Evolutionary conservation across 2,888 invertebrate species (phyloP).

Genomic region (Chrysolina americana): DNA sequence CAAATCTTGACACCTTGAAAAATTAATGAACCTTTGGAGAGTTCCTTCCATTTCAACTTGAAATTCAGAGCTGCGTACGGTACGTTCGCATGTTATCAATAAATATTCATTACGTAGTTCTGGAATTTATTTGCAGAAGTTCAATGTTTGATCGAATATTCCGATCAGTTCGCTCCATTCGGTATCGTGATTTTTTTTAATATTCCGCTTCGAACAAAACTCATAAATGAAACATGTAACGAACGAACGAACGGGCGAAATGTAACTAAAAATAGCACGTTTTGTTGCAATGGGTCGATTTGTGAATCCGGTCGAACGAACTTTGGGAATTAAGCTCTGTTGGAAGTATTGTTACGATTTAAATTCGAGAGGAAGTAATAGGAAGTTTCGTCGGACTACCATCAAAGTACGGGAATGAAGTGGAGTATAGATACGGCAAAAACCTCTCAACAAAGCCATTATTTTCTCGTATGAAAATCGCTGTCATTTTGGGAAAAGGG

Average conservation of each 20-base stretch:
- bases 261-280: slow-evolving; percentile 19
- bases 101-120: slow-evolving; percentile 10
- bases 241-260: slow-evolving; percentile 13
- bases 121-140: slow-evolving; percentile 12
- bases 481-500: no score
- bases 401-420: no score
- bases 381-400: no score
- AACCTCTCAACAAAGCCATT: no score
- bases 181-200: slow-evolving; percentile 14
- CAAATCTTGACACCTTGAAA: no score
- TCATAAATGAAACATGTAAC: slow-evolving; percentile 23
- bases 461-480: no score
- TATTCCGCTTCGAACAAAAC: slow-evolving; percentile 5
- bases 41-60: background rate
- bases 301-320: slow-evolving; percentile 4
- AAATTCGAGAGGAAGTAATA: no score
- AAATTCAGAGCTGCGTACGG: background rate
- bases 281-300: slow-evolving; percentile 20
- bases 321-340: background rate
- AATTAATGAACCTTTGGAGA: background rate
- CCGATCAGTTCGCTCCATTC: background rate
- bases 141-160: slow-evolving; percentile 11
- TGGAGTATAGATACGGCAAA: no score
- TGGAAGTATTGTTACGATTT: background rate
- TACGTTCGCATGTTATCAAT: background rate